Base-by-base conservation (phyloP, 2,113 vertebrate genomes). In the Falco punctatus region DNA sequence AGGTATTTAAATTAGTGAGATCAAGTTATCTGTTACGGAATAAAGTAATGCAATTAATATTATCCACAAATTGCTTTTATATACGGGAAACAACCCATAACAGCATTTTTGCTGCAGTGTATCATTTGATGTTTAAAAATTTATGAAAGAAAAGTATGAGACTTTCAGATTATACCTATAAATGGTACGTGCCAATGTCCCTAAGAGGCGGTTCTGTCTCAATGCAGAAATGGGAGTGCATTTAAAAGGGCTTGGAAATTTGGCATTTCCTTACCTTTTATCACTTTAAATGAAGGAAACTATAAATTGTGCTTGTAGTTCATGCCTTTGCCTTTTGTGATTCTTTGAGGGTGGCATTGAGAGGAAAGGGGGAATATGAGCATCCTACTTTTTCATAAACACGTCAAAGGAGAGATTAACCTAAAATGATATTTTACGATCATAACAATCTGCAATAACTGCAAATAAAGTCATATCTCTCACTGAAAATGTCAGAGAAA, bases 401-500 rank as follows among this genome's bases (percentile, higher is more conserved):
- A 23, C 9, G 26, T 59, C 59, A 86, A 58, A 90, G 48, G 51
- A 42, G 87, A 78, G 78, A 74, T 58, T 80, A 74, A 62, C 26
- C 27, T 78, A 28, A 89, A 93, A 69, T 62, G 49, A 38, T 82
- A 91, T 33, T 95, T 92, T 87, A 22, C 51, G 91, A 54, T 69
- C 44, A 15, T 35, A 85, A 73, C 44, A 67, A 74, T 70, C 80
- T 84, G 44, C 70, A 85, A 17, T 72, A 91, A 57, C 44, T 4
- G 4, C 66, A 94, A 73, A 54, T 74, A 40, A 83, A 90, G 71
- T 32, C 8, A 15, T 38, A 40, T 71, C 24, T 77, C 51, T 78
- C 30, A 5, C 32, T 79, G 61, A 58, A 96, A 96, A 93, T 90
- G 79, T 90, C 89, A 94, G 55, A 81, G 48, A 38, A 70, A 79